Evolutionary conservation across 2,888 invertebrate genomes (phyloP).

Genomic region (Patella caerulea): DNA sequence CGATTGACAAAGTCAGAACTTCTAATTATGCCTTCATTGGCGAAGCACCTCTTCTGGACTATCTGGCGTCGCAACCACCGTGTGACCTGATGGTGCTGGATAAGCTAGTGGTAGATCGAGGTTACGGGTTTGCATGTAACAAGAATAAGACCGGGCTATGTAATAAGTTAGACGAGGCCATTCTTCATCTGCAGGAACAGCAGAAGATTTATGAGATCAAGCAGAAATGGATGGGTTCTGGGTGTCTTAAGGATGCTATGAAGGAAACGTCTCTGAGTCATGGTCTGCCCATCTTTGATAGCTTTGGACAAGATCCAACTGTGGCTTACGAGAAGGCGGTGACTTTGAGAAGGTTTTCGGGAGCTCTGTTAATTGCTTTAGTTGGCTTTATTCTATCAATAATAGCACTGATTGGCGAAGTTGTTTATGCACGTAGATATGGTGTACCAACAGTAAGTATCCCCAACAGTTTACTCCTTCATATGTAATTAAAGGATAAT

Average conservation of each 20-base stretch:
- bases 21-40: conserved; percentile 39
- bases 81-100: conserved; percentile 42
- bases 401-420: conserved; percentile 3
- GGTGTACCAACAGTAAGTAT: background rate
- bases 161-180: conserved; percentile 9
- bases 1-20: conserved; percentile 28
- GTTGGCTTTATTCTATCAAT: conserved; percentile 4
- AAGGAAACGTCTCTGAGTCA: conserved; percentile 5
- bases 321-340: conserved; percentile 18
- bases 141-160: conserved; percentile 2
- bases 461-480: too few relatives aligned
- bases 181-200: conserved; percentile 14
- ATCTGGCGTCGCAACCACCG: conserved; percentile 28
- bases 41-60: conserved; percentile 37
- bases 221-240: conserved; percentile 17
- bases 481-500: too few relatives aligned
- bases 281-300: conserved; percentile 18
- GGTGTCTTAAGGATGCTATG: conserved; percentile 14
- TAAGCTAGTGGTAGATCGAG: conserved; percentile 30
- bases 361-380: conserved; percentile 14
- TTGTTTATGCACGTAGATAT: conserved; percentile 15
- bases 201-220: conserved; percentile 15
- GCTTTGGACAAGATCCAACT: conserved; percentile 1
- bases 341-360: conserved; percentile 18
- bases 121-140: conserved; percentile 38